Evolutionary conservation across 2,797 vertebrate species (phyloP), one percentile per base, ranked within the genome.

Genomic region (Phrynocephalus vlangalii): DNA sequence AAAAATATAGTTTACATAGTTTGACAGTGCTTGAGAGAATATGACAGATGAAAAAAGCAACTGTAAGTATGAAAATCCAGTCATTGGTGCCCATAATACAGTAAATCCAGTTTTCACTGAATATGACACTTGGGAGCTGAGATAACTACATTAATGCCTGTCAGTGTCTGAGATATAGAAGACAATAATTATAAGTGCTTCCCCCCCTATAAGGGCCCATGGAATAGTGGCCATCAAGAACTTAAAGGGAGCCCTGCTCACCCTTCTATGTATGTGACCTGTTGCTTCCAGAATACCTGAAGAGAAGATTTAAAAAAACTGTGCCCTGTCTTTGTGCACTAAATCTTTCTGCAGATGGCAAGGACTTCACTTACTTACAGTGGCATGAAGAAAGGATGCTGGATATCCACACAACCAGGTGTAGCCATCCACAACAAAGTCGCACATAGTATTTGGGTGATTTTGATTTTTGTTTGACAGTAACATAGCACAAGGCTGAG

Each of bases 1-100:
- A 24, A 91, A 90, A 91, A 84, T 1, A n/a, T 44, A 85, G 50
- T 80, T 92, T 93, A 71, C 3, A n/a, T 91, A 88, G 72, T 48
- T 68, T 86, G 84, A 75, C n/a, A 38, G 85, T 52, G 63, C 6
- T 63, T 66, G 33, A 73, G 83, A 91, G 56, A 83, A 79, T 24
- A 16, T 70, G 28, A n/a, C 13, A 78, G 50, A 76, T 90, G 82
- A 82, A 89, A 44, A 88, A 79, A 85, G 70, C 52, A 56, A 2
- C 52, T 56, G 52, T 56, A 66, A 56, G 24, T 76, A 8, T 30
- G 66, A 84, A 90, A 80, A 79, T 6, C 11, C 2, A n/a, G 60
- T 16, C 15, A 44, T 85, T 85, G 84, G 1, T 77, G 85, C 77
- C n/a, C 52, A 26, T 0, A 80, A 60, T 85, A n/a, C 26, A 33